Percentiles rank a stretch among this genome's conserved stretches.
These are phyloP conservation scores for Columba livia DNA, from an alignment of 2,113 vertebrate species.

Conservation along the genomic window DNA sequence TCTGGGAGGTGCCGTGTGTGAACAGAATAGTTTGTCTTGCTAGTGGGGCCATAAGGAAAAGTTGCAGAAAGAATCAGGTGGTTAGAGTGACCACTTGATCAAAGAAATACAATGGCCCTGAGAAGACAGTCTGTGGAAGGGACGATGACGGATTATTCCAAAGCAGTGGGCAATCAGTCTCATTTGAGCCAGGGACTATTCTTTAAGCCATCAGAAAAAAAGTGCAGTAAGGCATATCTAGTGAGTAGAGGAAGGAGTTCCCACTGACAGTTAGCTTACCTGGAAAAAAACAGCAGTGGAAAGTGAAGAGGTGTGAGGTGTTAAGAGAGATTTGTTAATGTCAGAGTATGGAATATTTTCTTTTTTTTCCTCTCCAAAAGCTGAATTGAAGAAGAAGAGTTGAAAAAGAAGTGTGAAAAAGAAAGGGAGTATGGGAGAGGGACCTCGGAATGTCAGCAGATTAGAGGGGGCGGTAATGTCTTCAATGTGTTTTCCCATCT, in stretches of 20 bases:
- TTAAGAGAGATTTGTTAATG: slow-evolving; percentile 21
- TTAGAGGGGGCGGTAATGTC: slow-evolving; percentile 19
- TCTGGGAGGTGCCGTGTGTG: not conserved
- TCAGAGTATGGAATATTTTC: slow-evolving; percentile 13
- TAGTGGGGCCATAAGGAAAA: not conserved
- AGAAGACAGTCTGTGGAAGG: not conserved
- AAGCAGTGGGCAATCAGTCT: not conserved
- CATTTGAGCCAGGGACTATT: not conserved
- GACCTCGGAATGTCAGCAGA: not conserved
- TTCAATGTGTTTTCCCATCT: slow-evolving; percentile 10
- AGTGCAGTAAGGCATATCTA: not conserved
- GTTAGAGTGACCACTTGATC: not conserved
- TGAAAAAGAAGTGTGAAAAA: not conserved
- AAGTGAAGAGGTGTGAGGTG: slow-evolving; percentile 33
- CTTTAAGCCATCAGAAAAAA: not conserved
- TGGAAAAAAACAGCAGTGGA: slow-evolving; percentile 26
- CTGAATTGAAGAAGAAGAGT: not conserved
- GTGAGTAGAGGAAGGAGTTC: not conserved
- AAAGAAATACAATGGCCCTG: not conserved
- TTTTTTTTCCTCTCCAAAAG: slow-evolving; percentile 22
- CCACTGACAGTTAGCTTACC: slow-evolving; percentile 20
- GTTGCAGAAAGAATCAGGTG: not conserved
- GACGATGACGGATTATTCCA: not conserved
- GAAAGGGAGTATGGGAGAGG: not conserved
- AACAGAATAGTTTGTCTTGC: not conserved